Percentiles rank a stretch among this genome's conserved stretches.
Conservation (phyloP, 2,888 invertebrate species). For the Lithophane socia region DNA sequence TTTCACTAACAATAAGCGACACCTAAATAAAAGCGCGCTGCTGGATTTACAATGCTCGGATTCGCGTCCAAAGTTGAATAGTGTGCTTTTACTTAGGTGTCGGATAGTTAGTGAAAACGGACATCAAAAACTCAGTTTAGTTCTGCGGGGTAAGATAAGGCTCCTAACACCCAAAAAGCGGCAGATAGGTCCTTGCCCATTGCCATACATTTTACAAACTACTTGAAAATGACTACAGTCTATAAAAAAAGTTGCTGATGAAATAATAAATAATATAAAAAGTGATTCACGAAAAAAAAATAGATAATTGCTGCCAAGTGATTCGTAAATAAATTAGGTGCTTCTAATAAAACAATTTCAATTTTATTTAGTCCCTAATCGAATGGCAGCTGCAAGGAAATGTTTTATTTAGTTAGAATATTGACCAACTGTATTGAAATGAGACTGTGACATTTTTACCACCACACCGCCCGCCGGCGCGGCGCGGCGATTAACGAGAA, state of each 20-base stretch:
- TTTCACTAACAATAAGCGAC: not conserved
- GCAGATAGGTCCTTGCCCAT: not conserved
- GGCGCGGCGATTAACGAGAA: too few relatives aligned
- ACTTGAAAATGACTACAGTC: not conserved
- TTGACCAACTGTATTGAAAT: conserved; percentile 1
- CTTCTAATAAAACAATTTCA: conserved; percentile 1
- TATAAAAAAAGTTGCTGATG: not conserved
- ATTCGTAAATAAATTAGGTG: not conserved
- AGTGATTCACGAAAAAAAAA: not conserved
- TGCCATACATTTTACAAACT: not conserved
- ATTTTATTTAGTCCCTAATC: not conserved
- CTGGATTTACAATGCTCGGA: not conserved
- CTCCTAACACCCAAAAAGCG: too few relatives aligned
- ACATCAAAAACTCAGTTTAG: conserved; percentile 4
- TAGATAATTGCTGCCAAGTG: not conserved
- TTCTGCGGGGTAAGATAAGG: too few relatives aligned
- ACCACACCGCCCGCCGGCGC: too few relatives aligned
- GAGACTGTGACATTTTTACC: not conserved
- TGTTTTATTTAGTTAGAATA: not conserved
- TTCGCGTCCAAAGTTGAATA: too few relatives aligned
- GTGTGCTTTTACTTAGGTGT: not conserved
- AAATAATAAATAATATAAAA: too few relatives aligned
- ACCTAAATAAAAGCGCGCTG: not conserved
- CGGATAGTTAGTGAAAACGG: not conserved
- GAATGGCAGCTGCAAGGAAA: not conserved